Conservation (phyloP, 1,140 invertebrate genomes). For the Hypothenemus hampei region DNA sequence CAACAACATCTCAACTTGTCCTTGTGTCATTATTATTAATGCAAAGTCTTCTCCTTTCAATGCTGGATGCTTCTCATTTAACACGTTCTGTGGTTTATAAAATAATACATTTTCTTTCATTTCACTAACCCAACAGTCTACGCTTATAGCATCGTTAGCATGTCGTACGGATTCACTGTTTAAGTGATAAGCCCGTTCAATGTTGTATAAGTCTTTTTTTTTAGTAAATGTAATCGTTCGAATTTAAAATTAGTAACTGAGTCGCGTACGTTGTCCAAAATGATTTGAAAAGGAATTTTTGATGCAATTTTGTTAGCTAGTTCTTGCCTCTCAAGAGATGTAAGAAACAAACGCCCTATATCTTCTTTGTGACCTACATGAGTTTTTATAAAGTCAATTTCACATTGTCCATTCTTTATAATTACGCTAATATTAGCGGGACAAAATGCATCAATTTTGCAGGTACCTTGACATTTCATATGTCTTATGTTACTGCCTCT, state of each 20-base stretch:
- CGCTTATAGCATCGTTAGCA: slow-evolving; percentile 1
- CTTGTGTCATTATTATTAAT: slow-evolving; percentile 4
- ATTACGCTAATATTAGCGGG: slow-evolving; percentile 13
- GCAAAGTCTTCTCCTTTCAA: slow-evolving; percentile 6
- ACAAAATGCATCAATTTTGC: slow-evolving; percentile 24
- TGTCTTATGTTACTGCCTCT: slow-evolving; percentile 15
- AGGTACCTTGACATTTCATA: slow-evolving; percentile 18
- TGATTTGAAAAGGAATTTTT: slow-evolving; percentile 4
- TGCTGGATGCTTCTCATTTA: background rate
- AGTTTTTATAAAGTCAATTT: slow-evolving; percentile 12
- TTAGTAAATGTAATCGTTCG: slow-evolving; percentile 20
- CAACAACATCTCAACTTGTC: slow-evolving; percentile 2
- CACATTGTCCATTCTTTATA: slow-evolving; percentile 1
- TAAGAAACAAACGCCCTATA: slow-evolving; percentile 2
- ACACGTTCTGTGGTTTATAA: slow-evolving; percentile 6
- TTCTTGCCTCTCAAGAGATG: background rate
- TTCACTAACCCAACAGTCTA: slow-evolving; percentile 4
- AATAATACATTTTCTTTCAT: background rate
- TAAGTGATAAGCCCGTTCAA: slow-evolving; percentile 1
- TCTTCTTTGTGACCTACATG: slow-evolving; percentile 16
- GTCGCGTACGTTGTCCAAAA: slow-evolving; percentile 12
- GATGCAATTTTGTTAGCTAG: slow-evolving; percentile 5
- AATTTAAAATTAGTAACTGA: background rate
- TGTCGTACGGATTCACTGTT: slow-evolving; percentile 1
- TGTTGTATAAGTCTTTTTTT: slow-evolving; percentile 27